Evolutionary conservation across 2,113 vertebrate genomes (phyloP), one percentile per base, ranked within the genome.

Genomic region (Climacteris rufus): DNA sequence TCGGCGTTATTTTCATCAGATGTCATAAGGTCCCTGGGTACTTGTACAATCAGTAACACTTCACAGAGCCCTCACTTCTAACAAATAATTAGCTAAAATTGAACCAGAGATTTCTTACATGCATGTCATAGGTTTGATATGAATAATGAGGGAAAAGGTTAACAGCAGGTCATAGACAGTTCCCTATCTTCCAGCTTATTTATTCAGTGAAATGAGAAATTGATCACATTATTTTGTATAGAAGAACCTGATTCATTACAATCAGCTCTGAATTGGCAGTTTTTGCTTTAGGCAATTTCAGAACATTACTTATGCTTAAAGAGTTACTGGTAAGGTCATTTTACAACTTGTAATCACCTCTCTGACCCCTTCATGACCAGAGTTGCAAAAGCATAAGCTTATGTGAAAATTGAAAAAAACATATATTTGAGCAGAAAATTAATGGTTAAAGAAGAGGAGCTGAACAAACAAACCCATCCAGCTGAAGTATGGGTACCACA

Each of bases 201-300:
- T 99, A 99, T 99, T 99, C 99, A 99, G 98, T 92, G 98, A 99
- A 99, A 99, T 99, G 99, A 99, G 99, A 99, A 99, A 99, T 99
- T 99, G 99, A 99, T 99, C 99, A 99, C 98, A 98, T 99, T 99
- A 99, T 99, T 99, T 99, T 97, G 97, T 98, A 98, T 98, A 99
- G 98, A 98, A 98, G 98, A 98, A 97, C 97, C 99, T 99, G 99
- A 99, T 99, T 99, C 98, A 99, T 99, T 99, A 98, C 99, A 99
- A 99, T 99, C 99, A 99, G 98, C 96, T 98, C 42, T 86, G 98
- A 99, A 99, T 99, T 99, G 99, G 99, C 99, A 99, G 99, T 97
- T 98, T 97, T 93, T 98, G 98, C 99, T 96, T 96, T 97, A 97
- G 99, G 99, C 98, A 98, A 98, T 97, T 98, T 98, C 97, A 98